These are phyloP conservation scores for Enteromius trimaculatus DNA, from an alignment of 2,797 vertebrate species.

Conservation along the genomic window DNA sequence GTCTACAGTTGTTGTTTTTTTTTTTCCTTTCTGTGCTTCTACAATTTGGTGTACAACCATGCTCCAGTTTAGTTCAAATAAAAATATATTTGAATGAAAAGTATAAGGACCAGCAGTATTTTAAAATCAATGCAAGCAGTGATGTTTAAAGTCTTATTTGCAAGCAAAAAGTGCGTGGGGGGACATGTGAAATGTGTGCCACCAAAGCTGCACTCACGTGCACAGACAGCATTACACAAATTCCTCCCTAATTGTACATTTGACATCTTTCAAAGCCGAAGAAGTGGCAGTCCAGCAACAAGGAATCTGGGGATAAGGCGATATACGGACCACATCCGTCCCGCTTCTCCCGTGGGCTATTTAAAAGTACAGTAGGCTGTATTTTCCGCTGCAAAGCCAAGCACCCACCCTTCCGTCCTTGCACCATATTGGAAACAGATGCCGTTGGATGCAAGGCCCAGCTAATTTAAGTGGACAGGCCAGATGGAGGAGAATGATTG, in stretches of 20 bases:
- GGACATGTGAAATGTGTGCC: slow-evolving; percentile 22
- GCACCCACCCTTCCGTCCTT: slow-evolving; percentile 85
- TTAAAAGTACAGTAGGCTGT: slow-evolving; percentile 88
- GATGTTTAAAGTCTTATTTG: slow-evolving; percentile 39
- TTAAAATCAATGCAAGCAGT: slow-evolving; percentile 68
- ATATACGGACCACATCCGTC: slow-evolving; percentile 78
- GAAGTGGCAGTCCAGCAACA: slow-evolving; percentile 80
- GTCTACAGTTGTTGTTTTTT: slow-evolving; percentile 44
- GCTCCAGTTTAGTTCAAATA: slow-evolving; percentile 74
- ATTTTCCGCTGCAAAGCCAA: slow-evolving; percentile 83
- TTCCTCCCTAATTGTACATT: slow-evolving; percentile 85
- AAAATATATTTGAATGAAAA: slow-evolving; percentile 76
- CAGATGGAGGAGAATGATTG: slow-evolving; percentile 82
- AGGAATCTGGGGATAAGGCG: slow-evolving; percentile 77
- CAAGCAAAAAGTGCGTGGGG: slow-evolving; percentile 25
- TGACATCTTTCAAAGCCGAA: slow-evolving; percentile 78
- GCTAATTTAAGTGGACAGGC: slow-evolving; percentile 85
- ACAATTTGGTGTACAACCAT: slow-evolving; percentile 77
- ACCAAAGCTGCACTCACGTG: slow-evolving; percentile 41
- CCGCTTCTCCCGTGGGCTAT: slow-evolving; percentile 82
- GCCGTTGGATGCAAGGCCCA: slow-evolving; percentile 82
- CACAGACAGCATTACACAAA: slow-evolving; percentile 76
- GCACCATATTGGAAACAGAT: slow-evolving; percentile 87
- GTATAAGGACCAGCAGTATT: slow-evolving; percentile 75
- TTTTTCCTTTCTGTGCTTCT: slow-evolving; percentile 64